Evolutionary conservation across 2,888 invertebrate genomes (phyloP), one percentile per base, ranked within the genome.

Genomic region (Teinopalpus imperialis): DNA sequence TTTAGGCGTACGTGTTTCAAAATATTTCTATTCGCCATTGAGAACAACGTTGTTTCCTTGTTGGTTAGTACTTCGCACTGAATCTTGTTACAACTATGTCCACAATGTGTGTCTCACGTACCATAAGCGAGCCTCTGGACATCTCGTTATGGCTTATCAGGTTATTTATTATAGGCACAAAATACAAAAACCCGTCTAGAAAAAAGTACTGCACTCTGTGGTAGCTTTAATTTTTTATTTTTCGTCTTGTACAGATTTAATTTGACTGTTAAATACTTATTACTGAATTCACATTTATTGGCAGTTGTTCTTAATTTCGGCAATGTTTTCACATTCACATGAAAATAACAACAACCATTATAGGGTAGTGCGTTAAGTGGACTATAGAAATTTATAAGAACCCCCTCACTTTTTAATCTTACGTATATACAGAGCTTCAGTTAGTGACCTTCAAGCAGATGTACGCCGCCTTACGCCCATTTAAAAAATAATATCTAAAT

Each of bases 241-340:
- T 74, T 80, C 69, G 65, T 86, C 86, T 86, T 87, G 85, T 87
- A 86, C 86, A 87, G 86, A 86, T 86, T 87, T 87, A 86, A 86
- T 86, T 85, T 77, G 83, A 83, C 74, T 81, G 81, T 81, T 81
- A 81, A 77, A 81, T 81, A 83, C 75, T 81, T 82, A 77, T 77
- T 75, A 81, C 77, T 82, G 82, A 77, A 66, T 81, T 81, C 82
- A 87, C 85, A 86, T 79, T 66, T 64, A 66, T 64, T 36, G 77
- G 79, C 78, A 69, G 63, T 80, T 73, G 68, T 69, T 76, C 70
- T 73, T 74, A 71, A 78, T 86, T 82, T 85, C 82, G 83, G 83
- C 77, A 74, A 61, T 59, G 67, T 64, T 71, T 66, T 69, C 70
- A n/a, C 73, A 74, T 74, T 69, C 66, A 75, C 63, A 74, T 63